phyloP scores from a whole-genome alignment of 2,797 vertebrate genomes.

The Poecilia velifera region DNA sequence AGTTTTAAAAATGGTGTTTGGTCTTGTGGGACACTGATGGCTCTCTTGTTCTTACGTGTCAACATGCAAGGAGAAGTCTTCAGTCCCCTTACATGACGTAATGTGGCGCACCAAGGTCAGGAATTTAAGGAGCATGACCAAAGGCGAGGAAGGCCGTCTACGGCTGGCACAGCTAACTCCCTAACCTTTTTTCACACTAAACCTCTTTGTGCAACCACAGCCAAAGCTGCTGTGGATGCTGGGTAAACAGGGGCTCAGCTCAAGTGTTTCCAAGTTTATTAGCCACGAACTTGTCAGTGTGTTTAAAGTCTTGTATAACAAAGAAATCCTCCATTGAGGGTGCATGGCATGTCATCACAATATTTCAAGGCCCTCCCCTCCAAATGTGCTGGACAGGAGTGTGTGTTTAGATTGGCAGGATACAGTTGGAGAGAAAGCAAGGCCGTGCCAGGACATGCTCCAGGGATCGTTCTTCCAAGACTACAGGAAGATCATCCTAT shows the following conservation, averaged over 20 bases:
- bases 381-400: conserved; percentile 52
- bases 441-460: conserved; percentile 37
- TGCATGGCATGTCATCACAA: conserved; percentile 37
- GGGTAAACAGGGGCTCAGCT: conserved; percentile 40
- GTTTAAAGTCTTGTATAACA: conserved; percentile 58
- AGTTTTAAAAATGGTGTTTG: conserved; percentile 44
- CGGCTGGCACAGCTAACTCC: conserved; percentile 53
- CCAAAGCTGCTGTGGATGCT: conserved; percentile 42
- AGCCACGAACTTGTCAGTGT: conserved; percentile 58
- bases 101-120: conserved; percentile 34
- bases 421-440: conserved; percentile 38
- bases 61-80: conserved; percentile 41
- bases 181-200: conserved; percentile 48
- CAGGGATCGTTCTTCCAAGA: conserved; percentile 26
- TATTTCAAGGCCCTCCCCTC: conserved; percentile 54
- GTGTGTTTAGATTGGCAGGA: conserved; percentile 69
- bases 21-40: conserved; percentile 36
- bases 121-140: conserved; percentile 50
- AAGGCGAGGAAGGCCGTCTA: conserved; percentile 20
- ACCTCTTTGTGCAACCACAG: conserved; percentile 36
- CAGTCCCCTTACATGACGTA: conserved; percentile 42
- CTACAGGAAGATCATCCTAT: not conserved
- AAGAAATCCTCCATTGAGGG: conserved; percentile 43
- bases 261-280: conserved; percentile 50
- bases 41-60: conserved; percentile 25